phyloP scores from a whole-genome alignment of 2,888 invertebrate species.

The Eristalis intricaria region DNA sequence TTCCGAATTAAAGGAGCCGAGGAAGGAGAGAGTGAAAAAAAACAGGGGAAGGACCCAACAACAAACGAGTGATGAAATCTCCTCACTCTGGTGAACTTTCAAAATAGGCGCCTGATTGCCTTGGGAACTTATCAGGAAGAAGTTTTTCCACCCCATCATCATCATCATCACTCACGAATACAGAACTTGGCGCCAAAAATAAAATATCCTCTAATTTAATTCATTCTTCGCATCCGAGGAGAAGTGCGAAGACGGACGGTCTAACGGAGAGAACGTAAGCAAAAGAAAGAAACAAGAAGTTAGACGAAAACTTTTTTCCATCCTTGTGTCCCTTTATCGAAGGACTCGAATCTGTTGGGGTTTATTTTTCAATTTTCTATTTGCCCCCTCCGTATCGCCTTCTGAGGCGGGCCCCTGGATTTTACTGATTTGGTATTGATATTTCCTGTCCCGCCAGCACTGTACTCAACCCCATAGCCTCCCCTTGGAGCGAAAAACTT shows the following conservation, averaged over 20 bases:
- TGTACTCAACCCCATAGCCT: background rate
- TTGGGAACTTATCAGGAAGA: slow-evolving; percentile 56
- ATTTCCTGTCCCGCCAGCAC: slow-evolving; percentile 11
- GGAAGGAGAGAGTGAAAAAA: background rate
- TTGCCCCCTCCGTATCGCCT: background rate
- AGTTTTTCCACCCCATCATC: slow-evolving; percentile 59
- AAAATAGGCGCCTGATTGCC: slow-evolving; percentile 71
- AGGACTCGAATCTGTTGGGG: slow-evolving; percentile 68
- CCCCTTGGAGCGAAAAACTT: slow-evolving; percentile 16
- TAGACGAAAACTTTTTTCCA: slow-evolving; percentile 34
- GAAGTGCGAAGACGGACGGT: background rate
- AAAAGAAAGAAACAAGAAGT: slow-evolving; percentile 9
- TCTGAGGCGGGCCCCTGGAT: background rate
- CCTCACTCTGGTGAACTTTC: slow-evolving; percentile 22
- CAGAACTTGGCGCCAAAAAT: slow-evolving; percentile 70
- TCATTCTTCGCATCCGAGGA: slow-evolving; percentile 44
- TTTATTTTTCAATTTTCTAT: slow-evolving; percentile 71
- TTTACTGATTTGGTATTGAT: slow-evolving; percentile 62
- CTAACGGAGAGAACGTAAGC: background rate
- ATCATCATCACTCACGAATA: slow-evolving; percentile 70
- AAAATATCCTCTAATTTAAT: slow-evolving; percentile 69
- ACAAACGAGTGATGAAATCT: background rate
- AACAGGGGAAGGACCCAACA: background rate
- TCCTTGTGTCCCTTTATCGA: slow-evolving; percentile 63
- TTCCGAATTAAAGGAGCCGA: background rate